These are phyloP conservation scores for Cantharis lateralis DNA, from an alignment of 2,888 invertebrate genomes.

Conservation along the genomic window DNA sequence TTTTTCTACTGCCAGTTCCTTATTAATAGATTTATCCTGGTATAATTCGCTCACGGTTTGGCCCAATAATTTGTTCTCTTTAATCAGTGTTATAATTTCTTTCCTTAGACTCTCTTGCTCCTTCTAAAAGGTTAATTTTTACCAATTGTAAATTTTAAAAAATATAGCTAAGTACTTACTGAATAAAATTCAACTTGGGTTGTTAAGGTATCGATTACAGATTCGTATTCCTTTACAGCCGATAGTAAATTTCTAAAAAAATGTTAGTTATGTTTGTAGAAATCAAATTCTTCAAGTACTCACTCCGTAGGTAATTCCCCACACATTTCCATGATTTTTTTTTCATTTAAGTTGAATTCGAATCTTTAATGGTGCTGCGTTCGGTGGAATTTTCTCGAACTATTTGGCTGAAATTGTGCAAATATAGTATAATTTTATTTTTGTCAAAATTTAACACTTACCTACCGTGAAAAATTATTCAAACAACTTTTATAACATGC, in stretches of 20 bases:
- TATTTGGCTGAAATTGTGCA: not conserved
- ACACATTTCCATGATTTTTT: not conserved
- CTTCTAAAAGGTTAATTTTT: slow-evolving; percentile 37
- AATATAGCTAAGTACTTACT: slow-evolving; percentile 46
- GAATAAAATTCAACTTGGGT: slow-evolving; percentile 60
- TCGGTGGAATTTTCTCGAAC: slow-evolving; percentile 4
- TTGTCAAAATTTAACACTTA: not conserved
- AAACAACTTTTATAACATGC: not conserved
- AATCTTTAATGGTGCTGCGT: slow-evolving; percentile 2
- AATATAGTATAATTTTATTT: not conserved
- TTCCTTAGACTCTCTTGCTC: slow-evolving; percentile 46
- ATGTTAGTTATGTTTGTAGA: not conserved
- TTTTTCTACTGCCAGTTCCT: slow-evolving; percentile 35
- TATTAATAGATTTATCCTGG: slow-evolving; percentile 26
- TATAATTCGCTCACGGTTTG: slow-evolving; percentile 37
- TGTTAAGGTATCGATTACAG: slow-evolving; percentile 53
- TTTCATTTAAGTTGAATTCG: slow-evolving; percentile 1
- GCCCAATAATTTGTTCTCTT: slow-evolving; percentile 51
- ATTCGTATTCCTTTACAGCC: slow-evolving; percentile 41
- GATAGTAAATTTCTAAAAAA: slow-evolving; percentile 35
- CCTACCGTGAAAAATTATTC: not conserved
- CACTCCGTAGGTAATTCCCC: not conserved
- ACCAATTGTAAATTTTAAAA: slow-evolving; percentile 1
- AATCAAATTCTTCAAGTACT: not conserved
- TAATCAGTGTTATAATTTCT: slow-evolving; percentile 48